Evolutionary conservation across 2,888 invertebrate species (phyloP), one percentile per base, ranked within the genome.

Genomic region (Epinotia bilunana): DNA sequence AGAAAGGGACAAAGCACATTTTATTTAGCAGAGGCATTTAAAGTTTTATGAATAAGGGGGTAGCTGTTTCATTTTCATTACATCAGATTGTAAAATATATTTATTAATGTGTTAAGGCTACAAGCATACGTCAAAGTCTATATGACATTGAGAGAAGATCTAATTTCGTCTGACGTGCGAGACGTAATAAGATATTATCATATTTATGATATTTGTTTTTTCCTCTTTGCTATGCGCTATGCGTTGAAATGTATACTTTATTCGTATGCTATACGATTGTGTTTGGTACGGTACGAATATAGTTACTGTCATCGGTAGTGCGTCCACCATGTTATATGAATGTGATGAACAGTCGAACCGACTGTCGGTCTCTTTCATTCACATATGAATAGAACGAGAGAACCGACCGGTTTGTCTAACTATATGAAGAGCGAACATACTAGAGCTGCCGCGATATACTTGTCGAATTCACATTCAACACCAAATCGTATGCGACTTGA

Each of bases 311-410:
- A 60, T 28, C 58, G 58, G 58, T 69, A 69, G 69, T 57, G 46
- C 43, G 58, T 23, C 58, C 68, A 58, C 43, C 43, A 57, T 64
- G 16, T 20, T 68, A 68, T 43, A 68, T 68, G 49, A 64, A 58
- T 43, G 43, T 2, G 16, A 68, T 43, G 57, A 68, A 57, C 28
- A 33, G 33, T n/a, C 46, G n/a, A 60, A 9, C 46, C 18, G 39
- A 64, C 11, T 23, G 28, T n/a, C 16, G 39, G 43, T 43, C 57
- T 46, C 43, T 58, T 58, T 67, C n/a, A 43, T 43, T 43, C 23
- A 20, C 58, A 58, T 4, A 43, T 23, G 69, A 18, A 60, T n/a
- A 7, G 33, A 68, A 55, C n/a, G 43, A 46, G 23, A 65, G 3
- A 18, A 46, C 58, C 43, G n/a, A 28, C n/a, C 23, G 43, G 6